A percentile compares a stretch with the other conserved stretches of the same genome.
These are phyloP conservation scores for Heteractis magnifica DNA, from an alignment of 92 coral and sea anemone species.

Conservation along the genomic window DNA sequence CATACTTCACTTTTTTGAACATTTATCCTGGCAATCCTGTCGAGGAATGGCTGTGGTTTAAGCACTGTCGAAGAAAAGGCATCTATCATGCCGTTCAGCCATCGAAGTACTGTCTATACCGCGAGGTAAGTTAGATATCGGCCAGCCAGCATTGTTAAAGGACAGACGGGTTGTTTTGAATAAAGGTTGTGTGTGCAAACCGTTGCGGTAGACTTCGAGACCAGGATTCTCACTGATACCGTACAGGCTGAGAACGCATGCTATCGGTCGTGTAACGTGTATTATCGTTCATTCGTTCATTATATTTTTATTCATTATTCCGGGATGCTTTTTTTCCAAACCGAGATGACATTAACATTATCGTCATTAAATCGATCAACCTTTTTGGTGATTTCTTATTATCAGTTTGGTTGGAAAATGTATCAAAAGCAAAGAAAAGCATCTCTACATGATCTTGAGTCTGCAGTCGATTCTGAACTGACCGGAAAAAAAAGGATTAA, in stretches of 20 bases:
- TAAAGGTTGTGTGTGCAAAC: neutral
- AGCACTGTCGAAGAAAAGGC: conserved; percentile 86
- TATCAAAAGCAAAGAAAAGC: neutral
- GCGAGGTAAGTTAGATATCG: conserved; percentile 48
- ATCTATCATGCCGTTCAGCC: conserved; percentile 39
- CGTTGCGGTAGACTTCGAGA: neutral
- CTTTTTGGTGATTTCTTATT: neutral
- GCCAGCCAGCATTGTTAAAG: neutral
- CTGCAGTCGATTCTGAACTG: neutral
- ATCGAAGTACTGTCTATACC: conserved; percentile 32
- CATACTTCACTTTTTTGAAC: conserved; percentile 52
- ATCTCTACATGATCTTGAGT: neutral
- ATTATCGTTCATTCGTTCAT: neutral
- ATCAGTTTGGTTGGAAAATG: neutral
- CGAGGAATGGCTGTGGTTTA: conserved; percentile 87
- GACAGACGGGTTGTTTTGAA: conserved; percentile 9
- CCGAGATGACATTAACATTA: neutral
- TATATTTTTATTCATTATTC: neutral
- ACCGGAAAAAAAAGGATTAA: neutral
- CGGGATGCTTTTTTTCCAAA: neutral
- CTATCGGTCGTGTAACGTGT: neutral
- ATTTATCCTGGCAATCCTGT: conserved; percentile 83
- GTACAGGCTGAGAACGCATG: neutral
- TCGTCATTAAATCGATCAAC: neutral
- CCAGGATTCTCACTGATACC: neutral